Base-by-base conservation (phyloP, 2,888 invertebrate genomes). In the Cancer borealis region DNA sequence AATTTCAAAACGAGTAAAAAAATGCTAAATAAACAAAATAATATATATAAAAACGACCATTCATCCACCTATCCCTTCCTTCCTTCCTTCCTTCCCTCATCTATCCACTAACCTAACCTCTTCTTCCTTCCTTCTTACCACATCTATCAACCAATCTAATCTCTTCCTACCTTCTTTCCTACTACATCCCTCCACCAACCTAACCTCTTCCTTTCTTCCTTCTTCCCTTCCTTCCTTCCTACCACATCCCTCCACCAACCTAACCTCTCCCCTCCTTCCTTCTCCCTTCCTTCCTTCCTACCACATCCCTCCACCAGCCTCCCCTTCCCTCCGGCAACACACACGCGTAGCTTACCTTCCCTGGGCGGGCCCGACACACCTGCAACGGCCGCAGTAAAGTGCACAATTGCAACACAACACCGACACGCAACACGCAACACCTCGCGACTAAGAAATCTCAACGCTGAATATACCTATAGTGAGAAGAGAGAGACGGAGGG, bases 281-380 rank as follows among this genome's bases (percentile, higher is more conserved):
- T 54, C 54, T 54, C 3, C 73, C 73, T 73, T 73, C 73, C 73
- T 26, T 73, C 73, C 73, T 73, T 73, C 73, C 73, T 73, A n/a
- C 73, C 73, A 8, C 26, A 73, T 1, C 21, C 73, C 21, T n/a
- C 73, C 73, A 14, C 73, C 79, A 26, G n/a, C 79, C 79, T 79
- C 79, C 12, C 66, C n/a, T 6, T n/a, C 66, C 66, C 66, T n/a
- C 8, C 0, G 6, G 1, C 30, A 12, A 26, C 21, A 30, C 6
- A 8, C 30, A 79, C 30, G 1, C 21, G n/a, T 66, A 66, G 4
- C 10, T 79, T 12, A 79, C 66, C 66, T 66, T 21, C 66, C 3
- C 79, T 79, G 30, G 79, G 30, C 79, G 79, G 79, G 79, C 10
- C 14, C 21, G 30, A 79, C 30, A 79, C 79, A 79, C 79, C 79